A percentile compares a stretch with the other conserved stretches of the same genome.
phyloP scores from a whole-genome alignment of 1,140 invertebrate genomes.

The Cydia splendana region DNA sequence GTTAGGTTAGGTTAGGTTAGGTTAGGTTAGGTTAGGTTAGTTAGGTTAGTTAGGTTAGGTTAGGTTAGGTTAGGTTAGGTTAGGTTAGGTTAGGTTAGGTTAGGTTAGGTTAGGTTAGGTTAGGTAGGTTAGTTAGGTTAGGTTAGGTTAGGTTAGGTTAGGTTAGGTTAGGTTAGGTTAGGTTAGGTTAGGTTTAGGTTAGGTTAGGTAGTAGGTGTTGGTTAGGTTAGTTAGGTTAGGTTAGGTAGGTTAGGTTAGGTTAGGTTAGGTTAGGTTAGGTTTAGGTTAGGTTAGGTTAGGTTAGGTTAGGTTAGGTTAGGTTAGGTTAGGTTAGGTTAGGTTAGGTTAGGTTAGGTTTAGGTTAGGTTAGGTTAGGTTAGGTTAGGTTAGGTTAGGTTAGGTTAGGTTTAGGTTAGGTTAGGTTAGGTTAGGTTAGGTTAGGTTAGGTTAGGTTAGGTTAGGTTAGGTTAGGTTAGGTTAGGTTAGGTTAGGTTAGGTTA shows the following conservation, averaged over 20 bases:
- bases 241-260: no score
- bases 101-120: slow-evolving; percentile 14
- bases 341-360: slow-evolving; percentile 14
- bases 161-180: slow-evolving; percentile 14
- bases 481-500: slow-evolving; percentile 46
- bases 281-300: slow-evolving; percentile 14
- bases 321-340: slow-evolving; percentile 14
- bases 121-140: slow-evolving; percentile 3
- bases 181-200: slow-evolving; percentile 13
- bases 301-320: slow-evolving; percentile 9
- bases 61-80: neutral
- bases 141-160: slow-evolving; percentile 14
- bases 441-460: slow-evolving; percentile 24
- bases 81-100: slow-evolving; percentile 12
- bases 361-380: slow-evolving; percentile 14
- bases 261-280: slow-evolving; percentile 13
- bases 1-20: no score
- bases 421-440: slow-evolving; percentile 30
- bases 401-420: slow-evolving; percentile 32
- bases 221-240: slow-evolving; percentile 6
- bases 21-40: no score
- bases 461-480: slow-evolving; percentile 14
- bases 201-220: slow-evolving; percentile 13
- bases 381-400: slow-evolving; percentile 14
- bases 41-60: no score